Percentiles rank a stretch among this genome's conserved stretches.
These are phyloP conservation scores for Tipula unca DNA, from an alignment of 2,888 invertebrate species.

Conservation along the genomic window DNA sequence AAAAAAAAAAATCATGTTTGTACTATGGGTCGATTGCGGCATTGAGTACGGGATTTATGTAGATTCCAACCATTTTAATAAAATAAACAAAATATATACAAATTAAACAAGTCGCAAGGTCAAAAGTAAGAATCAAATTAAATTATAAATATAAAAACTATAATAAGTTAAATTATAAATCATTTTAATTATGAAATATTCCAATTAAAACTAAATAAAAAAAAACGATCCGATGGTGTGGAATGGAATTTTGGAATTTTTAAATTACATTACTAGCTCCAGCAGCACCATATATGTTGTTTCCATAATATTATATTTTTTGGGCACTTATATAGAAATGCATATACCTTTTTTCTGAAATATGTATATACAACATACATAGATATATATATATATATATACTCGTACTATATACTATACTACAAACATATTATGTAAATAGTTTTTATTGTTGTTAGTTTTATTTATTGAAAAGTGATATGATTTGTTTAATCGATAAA, in stretches of 20 bases:
- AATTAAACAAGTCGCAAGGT: neutral
- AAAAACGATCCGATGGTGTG: no score
- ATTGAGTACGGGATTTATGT: no score
- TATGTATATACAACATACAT: no score
- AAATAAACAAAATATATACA: no score
- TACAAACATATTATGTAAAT: neutral
- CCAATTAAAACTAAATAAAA: no score
- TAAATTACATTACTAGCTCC: no score
- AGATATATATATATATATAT: neutral
- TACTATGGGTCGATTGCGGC: no score
- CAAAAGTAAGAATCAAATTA: neutral
- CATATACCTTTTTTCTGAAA: neutral
- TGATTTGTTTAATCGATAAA: slow-evolving; percentile 8
- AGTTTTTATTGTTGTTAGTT: neutral
- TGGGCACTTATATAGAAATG: neutral
- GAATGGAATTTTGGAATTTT: no score
- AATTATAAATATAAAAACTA: neutral
- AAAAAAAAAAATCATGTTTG: no score
- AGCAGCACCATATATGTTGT: neutral
- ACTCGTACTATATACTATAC: neutral
- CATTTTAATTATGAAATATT: neutral
- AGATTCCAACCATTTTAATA: no score
- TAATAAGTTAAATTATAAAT: neutral
- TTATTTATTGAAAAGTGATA: neutral
- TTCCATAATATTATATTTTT: neutral